Conservation (phyloP, 2,113 vertebrate species). For the Ascaphus truei region DNA sequence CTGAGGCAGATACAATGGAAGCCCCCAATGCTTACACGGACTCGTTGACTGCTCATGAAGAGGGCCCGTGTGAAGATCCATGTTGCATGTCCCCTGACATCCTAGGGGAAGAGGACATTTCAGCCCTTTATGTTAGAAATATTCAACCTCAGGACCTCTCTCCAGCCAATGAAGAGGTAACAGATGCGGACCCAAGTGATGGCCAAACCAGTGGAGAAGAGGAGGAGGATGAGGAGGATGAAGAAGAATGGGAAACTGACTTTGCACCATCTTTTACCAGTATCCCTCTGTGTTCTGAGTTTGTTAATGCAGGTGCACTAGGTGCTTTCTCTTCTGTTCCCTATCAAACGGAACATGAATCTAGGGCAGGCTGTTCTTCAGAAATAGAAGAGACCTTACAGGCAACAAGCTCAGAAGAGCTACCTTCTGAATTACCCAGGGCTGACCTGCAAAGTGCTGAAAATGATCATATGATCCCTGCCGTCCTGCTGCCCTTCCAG, state of each 20-base stretch:
- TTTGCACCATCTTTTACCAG: neutral
- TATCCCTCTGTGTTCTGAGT: neutral
- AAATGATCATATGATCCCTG: constrained; percentile 82
- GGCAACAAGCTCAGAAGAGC: constrained; percentile 50
- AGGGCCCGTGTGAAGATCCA: constrained; percentile 62
- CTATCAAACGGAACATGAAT: neutral
- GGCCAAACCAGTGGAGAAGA: neutral
- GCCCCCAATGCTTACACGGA: constrained; percentile 59
- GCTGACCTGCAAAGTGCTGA: constrained; percentile 50
- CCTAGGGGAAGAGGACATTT: constrained; percentile 9
- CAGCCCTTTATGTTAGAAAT: neutral
- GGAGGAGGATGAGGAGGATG: constrained; percentile 16
- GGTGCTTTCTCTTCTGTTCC: neutral
- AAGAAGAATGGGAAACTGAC: constrained; percentile 26
- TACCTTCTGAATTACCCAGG: constrained; percentile 56
- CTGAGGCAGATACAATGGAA: constrained; percentile 66
- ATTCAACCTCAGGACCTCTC: neutral
- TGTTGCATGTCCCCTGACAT: constrained; percentile 4
- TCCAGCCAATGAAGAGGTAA: neutral
- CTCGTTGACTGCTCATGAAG: constrained; percentile 63
- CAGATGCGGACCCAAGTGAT: constrained; percentile 23
- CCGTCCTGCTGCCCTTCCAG: constrained; percentile 78
- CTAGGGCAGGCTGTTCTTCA: constrained; percentile 48
- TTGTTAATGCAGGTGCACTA: neutral
- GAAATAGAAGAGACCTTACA: constrained; percentile 50